Conservation (phyloP, 2,888 invertebrate species). For the Mythimna loreyi region DNA sequence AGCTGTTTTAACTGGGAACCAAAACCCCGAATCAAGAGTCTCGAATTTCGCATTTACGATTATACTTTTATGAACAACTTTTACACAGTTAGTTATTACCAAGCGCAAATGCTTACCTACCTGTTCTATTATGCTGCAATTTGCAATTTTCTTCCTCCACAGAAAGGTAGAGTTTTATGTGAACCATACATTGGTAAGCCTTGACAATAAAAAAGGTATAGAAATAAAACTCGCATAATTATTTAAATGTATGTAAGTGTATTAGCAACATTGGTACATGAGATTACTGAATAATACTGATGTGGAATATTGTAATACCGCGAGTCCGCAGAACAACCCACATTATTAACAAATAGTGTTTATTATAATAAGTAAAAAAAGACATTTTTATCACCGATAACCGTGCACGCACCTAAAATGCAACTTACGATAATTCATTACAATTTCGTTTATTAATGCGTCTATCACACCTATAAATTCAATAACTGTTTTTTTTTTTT, state of each 20-base stretch:
- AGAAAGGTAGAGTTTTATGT: too few species aligned
- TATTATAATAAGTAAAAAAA: conserved; percentile 83
- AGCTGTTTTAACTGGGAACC: too few species aligned
- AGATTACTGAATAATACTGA: conserved; percentile 90
- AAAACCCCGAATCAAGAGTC: too few species aligned
- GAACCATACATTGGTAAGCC: too few species aligned
- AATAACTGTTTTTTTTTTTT: conserved; percentile 82
- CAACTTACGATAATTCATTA: conserved; percentile 78
- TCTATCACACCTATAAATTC: conserved; percentile 88
- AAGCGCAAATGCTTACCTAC: too few species aligned
- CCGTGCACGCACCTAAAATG: conserved; percentile 84
- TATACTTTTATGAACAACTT: too few species aligned
- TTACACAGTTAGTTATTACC: too few species aligned
- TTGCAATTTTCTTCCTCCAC: too few species aligned
- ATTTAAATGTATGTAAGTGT: conserved; percentile 90
- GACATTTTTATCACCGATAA: conserved; percentile 77
- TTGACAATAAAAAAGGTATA: neutral
- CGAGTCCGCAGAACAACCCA: conserved; percentile 76
- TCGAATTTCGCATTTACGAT: too few species aligned
- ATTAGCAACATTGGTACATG: conserved; percentile 91
- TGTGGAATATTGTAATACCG: conserved; percentile 82
- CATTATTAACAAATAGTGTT: conserved; percentile 80
- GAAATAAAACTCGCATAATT: conserved; percentile 70
- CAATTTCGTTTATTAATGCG: conserved; percentile 77
- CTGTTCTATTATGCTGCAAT: too few species aligned